These are phyloP conservation scores for Elephantulus edwardii DNA, from an alignment of 2,113 vertebrate genomes.

Conservation along the genomic window DNA sequence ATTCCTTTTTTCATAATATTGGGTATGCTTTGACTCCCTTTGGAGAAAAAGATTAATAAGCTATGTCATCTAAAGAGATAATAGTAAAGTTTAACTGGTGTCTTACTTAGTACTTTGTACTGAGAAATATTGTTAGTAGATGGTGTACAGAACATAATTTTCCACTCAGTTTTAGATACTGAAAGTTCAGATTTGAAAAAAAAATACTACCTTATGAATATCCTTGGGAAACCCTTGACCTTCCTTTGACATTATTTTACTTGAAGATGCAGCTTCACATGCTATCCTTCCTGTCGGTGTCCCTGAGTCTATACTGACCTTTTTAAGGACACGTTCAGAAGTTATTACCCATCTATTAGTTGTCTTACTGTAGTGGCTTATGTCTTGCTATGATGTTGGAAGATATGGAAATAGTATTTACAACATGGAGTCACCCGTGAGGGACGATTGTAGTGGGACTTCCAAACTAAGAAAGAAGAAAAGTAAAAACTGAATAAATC, in stretches of 20 bases:
- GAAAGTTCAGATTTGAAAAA: background rate
- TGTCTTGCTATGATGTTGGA: background rate
- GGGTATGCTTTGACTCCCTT: background rate
- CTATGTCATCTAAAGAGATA: background rate
- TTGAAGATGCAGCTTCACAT: background rate
- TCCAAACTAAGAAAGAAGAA: background rate
- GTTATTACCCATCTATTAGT: background rate
- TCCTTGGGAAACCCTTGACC: background rate
- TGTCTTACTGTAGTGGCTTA: background rate
- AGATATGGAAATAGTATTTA: background rate
- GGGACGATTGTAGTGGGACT: background rate
- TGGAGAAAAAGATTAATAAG: background rate
- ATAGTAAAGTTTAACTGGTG: background rate
- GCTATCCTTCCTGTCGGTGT: background rate
- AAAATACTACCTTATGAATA: background rate
- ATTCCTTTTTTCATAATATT: background rate
- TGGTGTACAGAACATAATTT: background rate
- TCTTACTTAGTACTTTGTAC: background rate
- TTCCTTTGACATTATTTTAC: background rate
- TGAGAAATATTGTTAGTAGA: background rate
- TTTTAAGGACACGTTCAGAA: no score
- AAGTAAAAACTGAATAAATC: background rate
- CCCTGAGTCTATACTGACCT: no score
- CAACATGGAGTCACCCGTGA: background rate
- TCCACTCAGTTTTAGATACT: background rate